A percentile compares a stretch with the other conserved stretches of the same genome.
phyloP scores from a whole-genome alignment of 1,140 invertebrate species.

The Eumeta japonica region DNA sequence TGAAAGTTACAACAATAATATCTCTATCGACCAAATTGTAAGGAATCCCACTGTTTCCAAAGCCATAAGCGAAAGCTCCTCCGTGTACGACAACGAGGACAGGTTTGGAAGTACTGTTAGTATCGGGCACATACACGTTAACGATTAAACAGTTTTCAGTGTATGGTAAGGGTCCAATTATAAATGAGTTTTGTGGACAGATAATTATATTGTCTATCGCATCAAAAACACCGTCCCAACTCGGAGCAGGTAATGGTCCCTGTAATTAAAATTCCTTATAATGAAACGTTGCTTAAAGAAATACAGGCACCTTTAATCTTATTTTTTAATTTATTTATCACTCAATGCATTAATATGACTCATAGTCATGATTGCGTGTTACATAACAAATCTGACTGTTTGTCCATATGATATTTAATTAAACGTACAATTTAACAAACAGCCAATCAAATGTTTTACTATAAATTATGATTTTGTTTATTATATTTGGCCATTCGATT shows the following conservation, averaged over 20 bases:
- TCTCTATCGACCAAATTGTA: constrained; percentile 11
- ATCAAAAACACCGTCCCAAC: constrained; percentile 14
- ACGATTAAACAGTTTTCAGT: constrained; percentile 29
- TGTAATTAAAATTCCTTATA: too few species aligned
- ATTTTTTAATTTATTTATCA: too few species aligned
- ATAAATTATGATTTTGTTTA: too few species aligned
- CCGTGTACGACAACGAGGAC: constrained; percentile 70
- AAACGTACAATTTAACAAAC: too few species aligned
- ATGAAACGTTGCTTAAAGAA: too few species aligned
- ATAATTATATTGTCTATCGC: constrained; percentile 14
- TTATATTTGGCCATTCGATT: too few species aligned
- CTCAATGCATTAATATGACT: too few species aligned
- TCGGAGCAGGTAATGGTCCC: constrained; percentile 11
- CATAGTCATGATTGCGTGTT: too few species aligned
- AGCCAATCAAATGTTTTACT: too few species aligned
- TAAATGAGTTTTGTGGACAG: constrained; percentile 17
- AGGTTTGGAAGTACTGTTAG: constrained; percentile 38
- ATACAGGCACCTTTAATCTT: too few species aligned
- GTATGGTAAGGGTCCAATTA: constrained; percentile 15
- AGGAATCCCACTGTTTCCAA: constrained; percentile 30
- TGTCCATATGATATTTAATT: too few species aligned
- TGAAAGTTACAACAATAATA: constrained; percentile 55
- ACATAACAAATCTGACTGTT: too few species aligned
- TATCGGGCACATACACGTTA: constrained; percentile 31
- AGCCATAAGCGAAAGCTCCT: constrained; percentile 67